Evolutionary conservation across 1,140 invertebrate genomes (phyloP), one percentile per base, ranked within the genome.

Genomic region (Argopecten irradians): DNA sequence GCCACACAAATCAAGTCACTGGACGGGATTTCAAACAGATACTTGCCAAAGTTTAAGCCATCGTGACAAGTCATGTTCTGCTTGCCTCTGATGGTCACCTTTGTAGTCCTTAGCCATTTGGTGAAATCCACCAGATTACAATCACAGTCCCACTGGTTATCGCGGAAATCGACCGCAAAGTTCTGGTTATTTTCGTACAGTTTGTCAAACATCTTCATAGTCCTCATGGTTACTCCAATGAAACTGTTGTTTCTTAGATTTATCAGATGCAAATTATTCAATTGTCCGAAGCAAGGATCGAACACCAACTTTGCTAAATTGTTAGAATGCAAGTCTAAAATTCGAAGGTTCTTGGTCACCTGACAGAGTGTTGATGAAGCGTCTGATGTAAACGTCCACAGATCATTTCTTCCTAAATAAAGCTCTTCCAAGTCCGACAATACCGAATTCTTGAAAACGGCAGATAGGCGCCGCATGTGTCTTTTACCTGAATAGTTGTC

Each of bases 261-360:
- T 22, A 71, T 71, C n/a, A 71, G 55, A 5, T 71, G 55, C 1
- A 71, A 1, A 1, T 71, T 71, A 22, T 8, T 71, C 55, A 71
- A 71, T 8, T 71, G 8, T 71, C 55, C 55, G 13, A 71, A 71
- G 16, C 55, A 71, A 71, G 55, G 22, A 28, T 71, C 55, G 22
- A 71, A 71, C 55, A 71, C 55, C 55, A 71, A n/a, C 28, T n/a
- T 71, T 71, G 22, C 55, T n/a, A 71, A 71, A 71, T 71, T 71
- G 55, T 71, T 71, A 1, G 55, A 71, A 28, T 71, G 55, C 55
- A 71, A 71, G 55, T 71, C 55, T 28, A 71, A 71, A 11, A 71
- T 71, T 71, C 55, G 55, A 71, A 71, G 55, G n/a, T 28, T 71
- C n/a, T 71, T 71, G 1, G 55, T 71, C 0, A 71, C 55, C 55